Evolutionary conservation across 2,797 vertebrate species (phyloP), one percentile per base, ranked within the genome.

Genomic region (Pseudotriccus pelzelni): DNA sequence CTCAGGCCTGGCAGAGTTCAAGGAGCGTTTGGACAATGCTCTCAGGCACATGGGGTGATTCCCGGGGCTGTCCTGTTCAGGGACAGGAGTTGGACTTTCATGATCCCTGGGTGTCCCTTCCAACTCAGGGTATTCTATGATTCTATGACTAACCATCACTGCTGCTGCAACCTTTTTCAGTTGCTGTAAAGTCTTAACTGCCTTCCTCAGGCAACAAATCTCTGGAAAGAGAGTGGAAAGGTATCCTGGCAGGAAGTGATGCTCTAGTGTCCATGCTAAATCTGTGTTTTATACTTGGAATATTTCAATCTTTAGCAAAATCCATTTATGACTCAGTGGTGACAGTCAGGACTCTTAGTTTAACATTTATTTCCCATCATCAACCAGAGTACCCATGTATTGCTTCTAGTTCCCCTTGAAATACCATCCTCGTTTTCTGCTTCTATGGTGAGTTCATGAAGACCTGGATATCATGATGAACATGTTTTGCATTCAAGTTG

Each of bases 101-200:
- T 43, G 43, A 49, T 36, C 22, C 32, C 32, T 56, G 43, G 63
- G 50, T 22, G 18, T 49, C 36, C 12, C 18, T 62, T 63, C 58
- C 27, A 43, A 1, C 12, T 13, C 32, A 16, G 23, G 20, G 12
- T 53, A 39, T 49, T 63, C 22, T 50, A 4, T n/a, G 36, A 50
- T 50, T 43, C 32, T 41, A 0, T 0, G 1, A 41, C 34, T 39
- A 70, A n/a, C 17, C 5, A 0, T 53, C 53, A 47, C 20, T 9
- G 18, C n/a, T 84, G 23, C 53, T 78, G 21, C 0, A 0, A 77
- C 32, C 21, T 56, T 76, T 24, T 46, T 19, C n/a, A 24, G 25
- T 60, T 84, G 66, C 53, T 37, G 2, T 49, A 7, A 82, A 36
- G 19, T 41, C 53, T 43, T 52, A 56, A 32, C 25, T 41, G 4